Conservation (phyloP, 2,888 invertebrate species). For the Blomia tropicalis region DNA sequence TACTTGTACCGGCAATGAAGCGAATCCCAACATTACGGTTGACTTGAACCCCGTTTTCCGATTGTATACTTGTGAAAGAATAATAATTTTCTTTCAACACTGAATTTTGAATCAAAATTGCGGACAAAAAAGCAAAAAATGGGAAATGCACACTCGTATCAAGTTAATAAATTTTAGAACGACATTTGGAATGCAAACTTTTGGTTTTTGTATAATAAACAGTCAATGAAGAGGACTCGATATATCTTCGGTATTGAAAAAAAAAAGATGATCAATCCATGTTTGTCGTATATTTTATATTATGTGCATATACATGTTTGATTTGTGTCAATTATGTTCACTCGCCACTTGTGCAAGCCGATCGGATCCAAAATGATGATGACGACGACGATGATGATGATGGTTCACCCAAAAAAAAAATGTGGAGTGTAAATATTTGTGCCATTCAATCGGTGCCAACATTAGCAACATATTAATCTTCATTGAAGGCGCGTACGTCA, state of each 20-base stretch:
- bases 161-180: slow-evolving; percentile 6
- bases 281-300: not conserved
- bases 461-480: too few relatives aligned
- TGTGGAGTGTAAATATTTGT: not conserved
- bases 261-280: not conserved
- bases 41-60: not conserved
- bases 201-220: too few relatives aligned
- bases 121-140: not conserved
- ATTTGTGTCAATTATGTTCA: not conserved
- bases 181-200: slow-evolving; percentile 8
- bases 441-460: too few relatives aligned
- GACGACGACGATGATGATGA: not conserved
- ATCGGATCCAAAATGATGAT: not conserved
- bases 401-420: not conserved
- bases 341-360: not conserved
- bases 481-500: too few relatives aligned
- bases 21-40: not conserved
- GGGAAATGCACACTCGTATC: slow-evolving; percentile 5
- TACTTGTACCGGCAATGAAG: too few relatives aligned
- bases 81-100: not conserved
- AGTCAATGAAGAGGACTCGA: too few relatives aligned
- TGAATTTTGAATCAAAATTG: not conserved
- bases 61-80: not conserved
- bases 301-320: not conserved
- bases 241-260: too few relatives aligned